These are phyloP conservation scores for Strigamia transsilvanica DNA, from an alignment of 2,888 invertebrate genomes.

Conservation along the genomic window DNA sequence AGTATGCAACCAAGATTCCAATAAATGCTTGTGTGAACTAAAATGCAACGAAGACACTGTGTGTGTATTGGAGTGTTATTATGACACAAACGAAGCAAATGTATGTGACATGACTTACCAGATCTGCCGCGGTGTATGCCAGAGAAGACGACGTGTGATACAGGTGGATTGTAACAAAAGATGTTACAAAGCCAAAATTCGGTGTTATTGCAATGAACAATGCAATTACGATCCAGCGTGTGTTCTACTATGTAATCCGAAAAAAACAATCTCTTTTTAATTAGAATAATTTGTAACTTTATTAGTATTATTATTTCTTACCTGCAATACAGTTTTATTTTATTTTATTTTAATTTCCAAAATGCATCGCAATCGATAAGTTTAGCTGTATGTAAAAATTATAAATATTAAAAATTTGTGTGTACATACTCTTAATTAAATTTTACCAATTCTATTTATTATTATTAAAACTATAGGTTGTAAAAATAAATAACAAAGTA, in stretches of 20 bases:
- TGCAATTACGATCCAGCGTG: not conserved
- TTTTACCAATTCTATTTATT: not conserved
- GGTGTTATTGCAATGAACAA: not conserved
- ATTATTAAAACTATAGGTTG: not conserved
- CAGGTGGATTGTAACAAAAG: not conserved
- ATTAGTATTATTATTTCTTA: not conserved
- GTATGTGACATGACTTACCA: not conserved
- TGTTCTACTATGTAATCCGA: not conserved
- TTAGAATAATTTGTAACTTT: no score
- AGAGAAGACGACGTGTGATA: not conserved
- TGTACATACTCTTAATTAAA: not conserved
- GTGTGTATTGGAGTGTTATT: constrained; percentile 8
- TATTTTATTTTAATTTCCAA: no score
- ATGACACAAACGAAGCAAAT: not conserved
- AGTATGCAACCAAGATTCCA: not conserved
- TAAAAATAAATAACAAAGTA: no score
- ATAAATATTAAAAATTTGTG: not conserved
- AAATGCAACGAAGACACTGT: not conserved
- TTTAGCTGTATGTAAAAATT: not conserved
- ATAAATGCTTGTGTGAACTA: not conserved
- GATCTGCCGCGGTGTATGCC: not conserved
- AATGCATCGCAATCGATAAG: no score
- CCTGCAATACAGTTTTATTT: not conserved
- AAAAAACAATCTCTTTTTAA: not conserved
- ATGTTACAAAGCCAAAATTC: not conserved